A percentile compares a stretch with the other conserved stretches of the same genome.
Evolutionary conservation across 2,113 vertebrate genomes (phyloP).

Genomic region (Etheostoma cragini): DNA sequence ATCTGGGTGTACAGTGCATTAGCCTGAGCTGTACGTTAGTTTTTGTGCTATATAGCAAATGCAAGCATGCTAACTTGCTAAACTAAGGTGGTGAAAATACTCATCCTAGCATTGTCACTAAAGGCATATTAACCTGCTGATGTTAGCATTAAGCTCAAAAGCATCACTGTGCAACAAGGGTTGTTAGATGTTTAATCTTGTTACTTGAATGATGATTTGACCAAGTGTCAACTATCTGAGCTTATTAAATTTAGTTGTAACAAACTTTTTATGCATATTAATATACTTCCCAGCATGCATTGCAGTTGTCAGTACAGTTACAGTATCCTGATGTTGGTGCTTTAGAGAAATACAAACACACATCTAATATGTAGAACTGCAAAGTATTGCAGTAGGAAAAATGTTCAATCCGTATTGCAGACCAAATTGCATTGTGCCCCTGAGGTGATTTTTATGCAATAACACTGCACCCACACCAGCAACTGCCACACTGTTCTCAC

Average conservation of each 20-base stretch:
- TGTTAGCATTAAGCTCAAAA: no score
- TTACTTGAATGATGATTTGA: not conserved
- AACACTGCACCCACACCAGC: not conserved
- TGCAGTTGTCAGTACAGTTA: not conserved
- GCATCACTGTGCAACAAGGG: no score
- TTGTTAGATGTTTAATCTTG: not conserved
- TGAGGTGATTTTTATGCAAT: conserved; percentile 25
- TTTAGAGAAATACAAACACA: conserved; percentile 7
- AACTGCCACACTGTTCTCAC: not conserved
- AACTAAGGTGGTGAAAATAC: no score
- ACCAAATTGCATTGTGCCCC: conserved; percentile 28
- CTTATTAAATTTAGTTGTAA: not conserved
- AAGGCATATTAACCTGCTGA: no score
- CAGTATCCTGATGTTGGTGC: not conserved
- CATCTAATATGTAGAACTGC: not conserved
- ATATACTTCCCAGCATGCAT: not conserved
- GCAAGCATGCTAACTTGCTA: no score
- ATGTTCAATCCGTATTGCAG: conserved; percentile 35
- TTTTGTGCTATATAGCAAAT: no score
- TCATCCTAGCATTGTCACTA: no score
- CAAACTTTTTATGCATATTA: not conserved
- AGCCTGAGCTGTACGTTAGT: no score
- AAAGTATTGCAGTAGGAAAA: conserved; percentile 7
- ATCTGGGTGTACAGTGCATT: no score
- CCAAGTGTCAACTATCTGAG: not conserved